A percentile compares a stretch with the other conserved stretches of the same genome.
Evolutionary conservation across 2,797 vertebrate species (phyloP).

Genomic region (Phalanger gymnotis): DNA sequence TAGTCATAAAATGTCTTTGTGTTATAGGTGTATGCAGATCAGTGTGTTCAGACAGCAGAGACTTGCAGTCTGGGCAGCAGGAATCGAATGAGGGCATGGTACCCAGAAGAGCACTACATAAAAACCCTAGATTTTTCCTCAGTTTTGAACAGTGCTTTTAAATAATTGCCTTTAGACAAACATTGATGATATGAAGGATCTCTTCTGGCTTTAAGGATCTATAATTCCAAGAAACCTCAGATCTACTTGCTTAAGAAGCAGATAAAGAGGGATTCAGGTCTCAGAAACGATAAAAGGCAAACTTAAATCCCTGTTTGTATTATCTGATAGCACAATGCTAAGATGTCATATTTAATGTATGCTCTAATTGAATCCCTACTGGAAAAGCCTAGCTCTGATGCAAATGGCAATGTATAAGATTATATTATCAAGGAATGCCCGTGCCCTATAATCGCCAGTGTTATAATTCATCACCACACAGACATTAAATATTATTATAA

Average conservation of each 20-base stretch:
- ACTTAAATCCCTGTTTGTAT: conserved; percentile 11
- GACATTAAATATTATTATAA: conserved; percentile 36
- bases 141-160: conserved; percentile 41
- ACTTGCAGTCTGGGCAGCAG: background rate
- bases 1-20: background rate
- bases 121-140: conserved; percentile 7
- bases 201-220: conserved; percentile 34
- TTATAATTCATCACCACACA: background rate
- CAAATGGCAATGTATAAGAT: conserved; percentile 42
- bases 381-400: conserved; percentile 12
- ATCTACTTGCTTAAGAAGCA: background rate
- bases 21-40: background rate
- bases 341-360: conserved; percentile 15
- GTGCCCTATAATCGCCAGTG: background rate
- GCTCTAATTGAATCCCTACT: conserved; percentile 25
- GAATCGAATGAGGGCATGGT: conserved; percentile 15
- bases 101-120: conserved; percentile 57
- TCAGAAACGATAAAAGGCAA: conserved; percentile 19
- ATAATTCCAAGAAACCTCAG: background rate
- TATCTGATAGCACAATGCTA: background rate
- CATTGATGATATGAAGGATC: background rate
- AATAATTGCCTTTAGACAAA: conserved; percentile 68
- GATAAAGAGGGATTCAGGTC: conserved; percentile 23
- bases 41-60: background rate
- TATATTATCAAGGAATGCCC: background rate